A percentile compares a stretch with the other conserved stretches of the same genome.
Evolutionary conservation across 2,888 invertebrate genomes (phyloP).

Genomic region (Microplitis manilae): DNA sequence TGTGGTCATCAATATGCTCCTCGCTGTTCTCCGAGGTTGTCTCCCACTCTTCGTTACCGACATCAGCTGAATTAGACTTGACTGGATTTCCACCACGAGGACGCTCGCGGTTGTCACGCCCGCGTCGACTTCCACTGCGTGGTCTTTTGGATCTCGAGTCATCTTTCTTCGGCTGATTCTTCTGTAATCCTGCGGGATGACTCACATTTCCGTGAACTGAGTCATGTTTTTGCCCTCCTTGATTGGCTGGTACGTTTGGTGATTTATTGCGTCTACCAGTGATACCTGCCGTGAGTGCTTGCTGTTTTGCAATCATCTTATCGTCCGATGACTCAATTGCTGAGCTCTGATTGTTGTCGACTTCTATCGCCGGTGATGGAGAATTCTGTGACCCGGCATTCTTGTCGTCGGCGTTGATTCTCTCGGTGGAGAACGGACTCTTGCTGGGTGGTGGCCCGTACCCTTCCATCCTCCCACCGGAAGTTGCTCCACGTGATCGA

Average conservation of each 20-base stretch:
- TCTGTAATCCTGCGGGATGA: slow-evolving; percentile 49
- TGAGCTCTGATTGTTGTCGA: slow-evolving; percentile 64
- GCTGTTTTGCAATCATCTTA: slow-evolving; percentile 79
- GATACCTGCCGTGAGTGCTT: slow-evolving; percentile 80
- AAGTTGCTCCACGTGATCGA: slow-evolving; percentile 72
- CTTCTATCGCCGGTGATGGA: slow-evolving; percentile 61
- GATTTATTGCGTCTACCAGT: slow-evolving; percentile 72
- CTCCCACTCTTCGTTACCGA: slow-evolving; percentile 83
- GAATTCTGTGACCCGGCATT: slow-evolving; percentile 57
- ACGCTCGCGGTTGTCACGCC: slow-evolving; percentile 67
- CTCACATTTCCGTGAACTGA: slow-evolving; percentile 48
- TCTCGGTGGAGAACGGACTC: slow-evolving; percentile 78
- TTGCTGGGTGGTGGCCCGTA: slow-evolving; percentile 88
- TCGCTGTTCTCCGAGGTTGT: slow-evolving; percentile 89
- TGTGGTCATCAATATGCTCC: slow-evolving; percentile 69
- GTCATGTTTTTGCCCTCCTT: slow-evolving; percentile 48
- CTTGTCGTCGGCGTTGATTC: slow-evolving; percentile 65
- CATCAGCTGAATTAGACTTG: slow-evolving; percentile 68
- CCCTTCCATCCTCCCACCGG: slow-evolving; percentile 79
- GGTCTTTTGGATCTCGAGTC: slow-evolving; percentile 64
- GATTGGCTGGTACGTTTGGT: slow-evolving; percentile 58
- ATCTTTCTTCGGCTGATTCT: slow-evolving; percentile 60
- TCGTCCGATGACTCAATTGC: slow-evolving; percentile 73
- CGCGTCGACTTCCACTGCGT: slow-evolving; percentile 66
- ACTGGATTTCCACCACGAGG: slow-evolving; percentile 58